A percentile compares a stretch with the other conserved stretches of the same genome.
phyloP scores from a whole-genome alignment of 2,888 invertebrate species.

The Drosophila niveifrons region DNA sequence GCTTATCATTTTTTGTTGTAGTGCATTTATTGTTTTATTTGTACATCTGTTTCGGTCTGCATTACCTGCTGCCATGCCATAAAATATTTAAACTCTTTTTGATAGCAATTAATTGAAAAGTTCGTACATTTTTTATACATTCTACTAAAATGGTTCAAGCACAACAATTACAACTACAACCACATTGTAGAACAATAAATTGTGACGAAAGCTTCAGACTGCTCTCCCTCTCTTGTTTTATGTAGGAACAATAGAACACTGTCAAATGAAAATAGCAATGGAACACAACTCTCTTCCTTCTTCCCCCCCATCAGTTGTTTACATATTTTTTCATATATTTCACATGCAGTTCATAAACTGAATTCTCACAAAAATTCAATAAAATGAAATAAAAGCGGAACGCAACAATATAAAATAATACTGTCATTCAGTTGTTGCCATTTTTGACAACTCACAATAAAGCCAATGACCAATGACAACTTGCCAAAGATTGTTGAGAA shows the following conservation, averaged over 20 bases:
- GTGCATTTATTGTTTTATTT: slow-evolving; percentile 35
- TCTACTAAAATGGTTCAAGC: slow-evolving; percentile 15
- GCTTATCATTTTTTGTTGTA: background rate
- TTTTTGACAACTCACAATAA: slow-evolving; percentile 27
- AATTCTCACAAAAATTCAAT: slow-evolving; percentile 11
- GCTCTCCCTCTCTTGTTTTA: background rate
- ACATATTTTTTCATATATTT: slow-evolving; percentile 5
- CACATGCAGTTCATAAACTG: slow-evolving; percentile 13
- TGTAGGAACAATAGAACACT: background rate
- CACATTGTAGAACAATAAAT: slow-evolving; percentile 6
- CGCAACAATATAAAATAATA: slow-evolving; percentile 1
- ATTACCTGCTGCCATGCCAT: slow-evolving; percentile 30
- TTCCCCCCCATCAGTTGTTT: too few relatives aligned
- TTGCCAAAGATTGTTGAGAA: slow-evolving; percentile 11
- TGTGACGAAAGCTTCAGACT: slow-evolving; percentile 2
- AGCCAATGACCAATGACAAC: slow-evolving; percentile 9
- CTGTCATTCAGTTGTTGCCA: slow-evolving; percentile 20
- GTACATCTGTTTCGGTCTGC: slow-evolving; percentile 39
- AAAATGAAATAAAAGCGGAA: slow-evolving; percentile 2
- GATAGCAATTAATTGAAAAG: slow-evolving; percentile 57
- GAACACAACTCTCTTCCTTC: background rate
- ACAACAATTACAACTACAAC: slow-evolving; percentile 10
- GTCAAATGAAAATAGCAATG: background rate
- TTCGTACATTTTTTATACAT: slow-evolving; percentile 28
- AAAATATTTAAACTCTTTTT: slow-evolving; percentile 51